These are phyloP conservation scores for Cryptocephalus moraei DNA, from an alignment of 2,888 invertebrate genomes.

Conservation along the genomic window DNA sequence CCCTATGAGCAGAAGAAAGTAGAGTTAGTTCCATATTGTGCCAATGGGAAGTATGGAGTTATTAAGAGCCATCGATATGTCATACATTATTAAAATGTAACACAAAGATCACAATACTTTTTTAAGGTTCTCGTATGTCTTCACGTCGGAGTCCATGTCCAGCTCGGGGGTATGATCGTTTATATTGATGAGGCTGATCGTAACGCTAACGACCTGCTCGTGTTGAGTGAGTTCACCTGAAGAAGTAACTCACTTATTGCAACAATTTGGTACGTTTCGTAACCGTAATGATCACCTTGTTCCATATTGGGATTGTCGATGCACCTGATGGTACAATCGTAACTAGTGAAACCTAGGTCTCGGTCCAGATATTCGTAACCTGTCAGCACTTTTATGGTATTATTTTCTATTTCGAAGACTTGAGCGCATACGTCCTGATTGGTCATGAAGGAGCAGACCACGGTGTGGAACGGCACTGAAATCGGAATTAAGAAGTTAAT, in stretches of 20 bases:
- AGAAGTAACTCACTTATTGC: background rate
- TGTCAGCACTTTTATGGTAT: constrained; percentile 8
- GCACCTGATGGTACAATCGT: constrained; percentile 16
- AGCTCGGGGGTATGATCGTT: constrained; percentile 49
- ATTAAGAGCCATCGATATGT: no score
- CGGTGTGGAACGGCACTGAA: constrained; percentile 42
- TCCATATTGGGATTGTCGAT: constrained; percentile 14
- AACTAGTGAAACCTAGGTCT: constrained; percentile 11
- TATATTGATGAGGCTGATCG: constrained; percentile 45
- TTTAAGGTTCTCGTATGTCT: constrained; percentile 5
- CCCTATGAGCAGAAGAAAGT: constrained; percentile 21
- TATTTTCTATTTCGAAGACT: constrained; percentile 11
- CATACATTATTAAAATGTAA: no score
- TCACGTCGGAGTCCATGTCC: background rate
- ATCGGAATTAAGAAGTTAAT: constrained; percentile 6
- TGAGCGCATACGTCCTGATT: constrained; percentile 22
- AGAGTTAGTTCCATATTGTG: no score
- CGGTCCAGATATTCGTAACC: constrained; percentile 13
- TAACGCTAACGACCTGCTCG: constrained; percentile 25
- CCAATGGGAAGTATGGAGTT: no score
- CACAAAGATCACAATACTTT: constrained; percentile 3
- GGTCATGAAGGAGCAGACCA: constrained; percentile 45
- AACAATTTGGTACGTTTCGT: background rate
- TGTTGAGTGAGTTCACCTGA: background rate
- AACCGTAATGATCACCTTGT: background rate